Evolutionary conservation across 2,113 vertebrate species (phyloP), one percentile per base, ranked within the genome.

Genomic region (Tenrec ecaudatus): DNA sequence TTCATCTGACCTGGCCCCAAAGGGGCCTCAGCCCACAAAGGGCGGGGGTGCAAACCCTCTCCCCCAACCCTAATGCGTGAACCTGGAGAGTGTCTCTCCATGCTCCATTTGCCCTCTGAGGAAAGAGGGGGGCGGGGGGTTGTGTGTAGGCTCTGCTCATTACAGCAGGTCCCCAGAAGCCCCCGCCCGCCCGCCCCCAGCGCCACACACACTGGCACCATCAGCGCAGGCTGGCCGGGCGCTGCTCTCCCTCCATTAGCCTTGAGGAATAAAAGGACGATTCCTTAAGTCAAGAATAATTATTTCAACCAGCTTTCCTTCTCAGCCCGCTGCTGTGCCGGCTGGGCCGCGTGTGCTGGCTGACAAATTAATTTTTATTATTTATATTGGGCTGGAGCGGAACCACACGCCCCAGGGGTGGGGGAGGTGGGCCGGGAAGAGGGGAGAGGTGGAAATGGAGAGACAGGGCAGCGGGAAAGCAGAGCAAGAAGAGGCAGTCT

Each of bases 351-450:
- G 90, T 95, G 97, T 85, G 94, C 3, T 10, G 89, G 90, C 96
- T 97, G 97, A 98, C 96, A 98, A 98, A 98, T 98, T 98, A 98
- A 98, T 98, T 98, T 97, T 82, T 96, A 96, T 97, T 98, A 97
- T 97, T 98, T 97, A 95, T 97, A 96, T 96, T 97, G 97, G 97
- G 95, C 91, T 92, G 82, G 96, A 97, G 97, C 98, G 95, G 0
- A 88, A 95, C 29, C 81, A 81, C 20, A 43, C 25, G 97, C 71
- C 79, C 60, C 19, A 90, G 90, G 75, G 33, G 6, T 20, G 7
- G 78, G n/a, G 66, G 57, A 40, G 40, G 82, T 69, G 81, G 1
- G 8, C 8, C 11, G 12, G 22, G 38, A 1, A 25, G 29, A 5
- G 2, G 2, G 1, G 1, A 73, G 64, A 64, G 36, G 25, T 19